Percentiles rank a stretch among this genome's conserved stretches.
phyloP scores from a whole-genome alignment of 2,888 invertebrate genomes.

The Phymatocera aterrima region DNA sequence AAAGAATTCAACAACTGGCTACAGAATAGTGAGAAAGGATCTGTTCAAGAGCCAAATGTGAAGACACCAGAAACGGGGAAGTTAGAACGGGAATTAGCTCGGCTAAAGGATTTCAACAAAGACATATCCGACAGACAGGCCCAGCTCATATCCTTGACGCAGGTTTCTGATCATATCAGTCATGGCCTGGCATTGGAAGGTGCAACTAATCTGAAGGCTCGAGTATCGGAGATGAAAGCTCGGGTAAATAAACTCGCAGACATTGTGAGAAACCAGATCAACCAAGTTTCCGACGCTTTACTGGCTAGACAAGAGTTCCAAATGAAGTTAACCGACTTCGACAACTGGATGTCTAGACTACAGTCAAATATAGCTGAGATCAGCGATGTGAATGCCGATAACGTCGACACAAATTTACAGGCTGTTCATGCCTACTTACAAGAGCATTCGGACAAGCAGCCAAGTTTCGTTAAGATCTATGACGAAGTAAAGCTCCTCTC shows the following conservation, averaged over 20 bases:
- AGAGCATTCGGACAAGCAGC: slow-evolving; percentile 90
- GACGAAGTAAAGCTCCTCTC: slow-evolving; percentile 89
- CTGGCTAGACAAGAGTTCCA: slow-evolving; percentile 90
- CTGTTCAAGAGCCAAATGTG: slow-evolving; percentile 79
- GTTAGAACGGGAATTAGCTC: slow-evolving; percentile 85
- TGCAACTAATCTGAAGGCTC: slow-evolving; percentile 82
- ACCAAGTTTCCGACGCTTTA: slow-evolving; percentile 88
- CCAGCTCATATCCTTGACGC: slow-evolving; percentile 87
- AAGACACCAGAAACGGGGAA: slow-evolving; percentile 86
- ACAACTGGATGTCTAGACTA: slow-evolving; percentile 87
- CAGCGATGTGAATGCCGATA: slow-evolving; percentile 88
- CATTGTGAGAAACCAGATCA: slow-evolving; percentile 84
- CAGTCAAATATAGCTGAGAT: slow-evolving; percentile 85
- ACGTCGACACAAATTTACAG: slow-evolving; percentile 87
- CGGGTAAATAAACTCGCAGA: slow-evolving; percentile 87
- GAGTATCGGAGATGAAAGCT: slow-evolving; percentile 85
- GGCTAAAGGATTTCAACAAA: slow-evolving; percentile 88
- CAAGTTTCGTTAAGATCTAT: slow-evolving; percentile 86
- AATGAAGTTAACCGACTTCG: slow-evolving; percentile 86
- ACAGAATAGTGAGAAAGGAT: slow-evolving; percentile 80
- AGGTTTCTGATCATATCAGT: slow-evolving; percentile 87
- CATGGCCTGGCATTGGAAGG: slow-evolving; percentile 88
- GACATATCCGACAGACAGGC: slow-evolving; percentile 92
- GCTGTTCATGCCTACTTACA: slow-evolving; percentile 87
- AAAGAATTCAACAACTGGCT: slow-evolving; percentile 88